Evolutionary conservation across 2,888 invertebrate species (phyloP), one percentile per base, ranked within the genome.

Genomic region (Molorchus minor): DNA sequence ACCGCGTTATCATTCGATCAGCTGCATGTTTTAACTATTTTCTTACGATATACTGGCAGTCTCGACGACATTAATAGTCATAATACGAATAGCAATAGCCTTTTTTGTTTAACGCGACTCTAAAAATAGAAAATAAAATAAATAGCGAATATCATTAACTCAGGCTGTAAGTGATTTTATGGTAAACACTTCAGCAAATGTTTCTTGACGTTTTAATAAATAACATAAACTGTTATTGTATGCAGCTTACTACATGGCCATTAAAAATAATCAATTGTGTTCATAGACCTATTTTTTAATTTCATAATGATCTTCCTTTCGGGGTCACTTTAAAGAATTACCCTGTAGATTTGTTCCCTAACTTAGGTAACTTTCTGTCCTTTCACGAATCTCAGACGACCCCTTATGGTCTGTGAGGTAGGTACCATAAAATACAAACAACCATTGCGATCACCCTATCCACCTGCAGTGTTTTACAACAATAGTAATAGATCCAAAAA

Each of bases 91-190:
- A 40, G 41, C 40, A 40, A 10, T 13, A 19, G 17, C 19, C 40
- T 7, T 20, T 10, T 20, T 21, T 41, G 41, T 41, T 41, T 41
- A 12, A 41, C n/a, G 13, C 13, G 20, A 41, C n/a, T 16, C 41
- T 20, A 41, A 20, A 41, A 41, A 41, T 41, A 41, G 41, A 21
- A 41, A 20, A 19, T n/a, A 41, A 41, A 41, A 41, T 21, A 41
- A 41, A 41, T 41, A 41, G 41, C 41, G 41, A 40, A 40, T 40
- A 40, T 40, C 40, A 40, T 40, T 40, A 40, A 40, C 16, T 40
- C 5, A 38, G 13, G 40, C 13, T 40, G 40, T 21, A 12, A 41
- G 41, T 20, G n/a, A 20, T 41, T 41, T 41, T 2, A 12, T 21
- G 41, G 41, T 41, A 41, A 41, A 41, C 41, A 20, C 20, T 41